Conservation (phyloP, 2,888 invertebrate genomes). For the Tenthredo distinguenda region DNA sequence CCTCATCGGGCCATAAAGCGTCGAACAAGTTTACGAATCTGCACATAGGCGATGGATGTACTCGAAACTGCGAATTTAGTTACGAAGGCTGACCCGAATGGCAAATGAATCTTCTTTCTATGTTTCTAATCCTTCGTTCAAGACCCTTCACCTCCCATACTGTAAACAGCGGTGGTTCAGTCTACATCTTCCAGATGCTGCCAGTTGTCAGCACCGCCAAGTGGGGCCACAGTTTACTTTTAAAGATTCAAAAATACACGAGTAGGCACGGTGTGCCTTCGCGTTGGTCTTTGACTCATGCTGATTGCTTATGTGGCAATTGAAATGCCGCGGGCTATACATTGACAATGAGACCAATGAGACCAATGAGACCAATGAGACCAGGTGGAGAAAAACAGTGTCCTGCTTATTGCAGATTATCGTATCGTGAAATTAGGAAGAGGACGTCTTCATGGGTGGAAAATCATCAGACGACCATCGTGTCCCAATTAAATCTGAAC, state of each 20-base stretch:
- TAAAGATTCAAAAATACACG: constrained; percentile 25
- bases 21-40: constrained; percentile 1
- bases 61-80: no score
- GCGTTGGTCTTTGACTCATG: constrained; percentile 12
- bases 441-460: not conserved
- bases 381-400: not conserved
- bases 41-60: no score
- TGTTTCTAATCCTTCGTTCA: not conserved
- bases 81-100: not conserved
- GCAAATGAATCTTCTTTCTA: not conserved
- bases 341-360: not conserved
- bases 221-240: constrained; percentile 24
- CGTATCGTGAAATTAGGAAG: not conserved
- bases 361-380: not conserved
- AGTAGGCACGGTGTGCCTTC: not conserved
- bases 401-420: not conserved
- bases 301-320: constrained; percentile 10
- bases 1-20: constrained; percentile 10
- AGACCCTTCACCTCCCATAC: not conserved
- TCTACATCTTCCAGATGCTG: constrained; percentile 17
- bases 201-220: constrained; percentile 18
- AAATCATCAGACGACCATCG: not conserved
- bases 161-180: not conserved
- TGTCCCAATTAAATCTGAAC: not conserved
- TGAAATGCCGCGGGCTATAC: not conserved